phyloP scores from a whole-genome alignment of 2,888 invertebrate species.

The Tiphia femorata region DNA sequence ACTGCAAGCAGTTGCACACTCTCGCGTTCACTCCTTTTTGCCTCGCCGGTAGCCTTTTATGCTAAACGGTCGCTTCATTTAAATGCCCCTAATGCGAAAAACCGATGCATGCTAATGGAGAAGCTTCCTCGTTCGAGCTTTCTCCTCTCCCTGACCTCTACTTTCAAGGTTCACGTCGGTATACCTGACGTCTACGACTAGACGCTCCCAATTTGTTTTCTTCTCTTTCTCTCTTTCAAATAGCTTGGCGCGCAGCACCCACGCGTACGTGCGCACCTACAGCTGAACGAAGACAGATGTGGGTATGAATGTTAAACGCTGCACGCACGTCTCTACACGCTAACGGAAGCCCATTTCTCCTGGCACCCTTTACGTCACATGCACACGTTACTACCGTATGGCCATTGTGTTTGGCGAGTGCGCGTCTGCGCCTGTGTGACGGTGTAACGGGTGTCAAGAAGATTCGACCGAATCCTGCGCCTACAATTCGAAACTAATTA shows the following conservation, averaged over 20 bases:
- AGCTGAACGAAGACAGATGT: no score
- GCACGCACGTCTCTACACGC: conserved; percentile 27
- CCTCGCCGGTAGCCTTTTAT: conserved; percentile 61
- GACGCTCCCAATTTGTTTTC: neutral
- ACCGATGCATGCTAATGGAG: conserved; percentile 68
- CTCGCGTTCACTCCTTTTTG: conserved; percentile 28
- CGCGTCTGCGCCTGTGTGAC: no score
- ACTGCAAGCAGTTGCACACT: conserved; percentile 3
- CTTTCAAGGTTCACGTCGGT: no score
- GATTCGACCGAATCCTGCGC: no score
- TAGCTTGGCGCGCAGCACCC: no score
- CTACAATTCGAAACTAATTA: no score
- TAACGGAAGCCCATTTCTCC: conserved; percentile 28
- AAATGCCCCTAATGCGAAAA: conserved; percentile 68
- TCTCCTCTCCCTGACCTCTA: conserved; percentile 6
- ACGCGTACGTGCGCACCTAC: no score
- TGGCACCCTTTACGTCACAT: conserved; percentile 53
- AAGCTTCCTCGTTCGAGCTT: conserved; percentile 31
- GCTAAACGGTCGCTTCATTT: conserved; percentile 66
- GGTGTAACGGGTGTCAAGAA: no score
- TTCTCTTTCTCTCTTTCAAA: neutral
- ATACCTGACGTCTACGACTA: no score
- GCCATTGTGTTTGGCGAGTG: no score
- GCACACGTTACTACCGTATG: conserved; percentile 52
- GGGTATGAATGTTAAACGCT: neutral